Base-by-base conservation (phyloP, 2,888 invertebrate species). In the Harpagoxenus sublaevis region DNA sequence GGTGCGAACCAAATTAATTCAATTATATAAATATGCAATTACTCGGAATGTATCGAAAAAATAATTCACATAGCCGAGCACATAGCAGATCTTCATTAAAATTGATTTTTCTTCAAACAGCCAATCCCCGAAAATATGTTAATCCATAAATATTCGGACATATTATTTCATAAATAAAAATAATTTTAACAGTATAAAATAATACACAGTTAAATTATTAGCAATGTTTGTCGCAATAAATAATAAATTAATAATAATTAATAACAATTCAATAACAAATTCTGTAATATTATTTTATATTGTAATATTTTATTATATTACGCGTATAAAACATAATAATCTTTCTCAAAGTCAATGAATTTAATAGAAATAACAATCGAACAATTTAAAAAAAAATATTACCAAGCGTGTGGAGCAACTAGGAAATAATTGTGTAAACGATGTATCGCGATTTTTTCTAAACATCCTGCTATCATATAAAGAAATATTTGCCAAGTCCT, bases 151-250 rank as follows among this genome's bases (percentile, higher is more conserved):
- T 55, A 55, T 3, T 18, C 1, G 15, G 9, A 55, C 35, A 70
- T 71, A 2, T 63, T 39, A 10, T n/a, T 63, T 0, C n/a, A 63
- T 12, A 60, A 57, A 62, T 39, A 39, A 2, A 0, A 28, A 42
- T 28, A 73, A 73, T 39, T 71, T 39, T 15, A 42, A 2, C 1
- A 73, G 8, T 71, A 51, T 15, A 55, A 55, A 57, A 57, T 57
- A 57, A 57, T 57, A 28, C 3, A 51, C 3, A 23, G 10, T 55
- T 42, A 73, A 73, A 42, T 73, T 57, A 42, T 39, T 39, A 39
- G 3, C 9, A 31, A 66, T 15, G 3, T 28, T 28, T 3, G 4
- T 53, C n/a, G 6, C 12, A 53, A 71, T 23, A 71, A 71, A 35
- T 35, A 35, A 35, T 35, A 35, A 35, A 35, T 35, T 35, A 35